Conservation (phyloP, 2,888 invertebrate species). For the Tiliacea aurago region DNA sequence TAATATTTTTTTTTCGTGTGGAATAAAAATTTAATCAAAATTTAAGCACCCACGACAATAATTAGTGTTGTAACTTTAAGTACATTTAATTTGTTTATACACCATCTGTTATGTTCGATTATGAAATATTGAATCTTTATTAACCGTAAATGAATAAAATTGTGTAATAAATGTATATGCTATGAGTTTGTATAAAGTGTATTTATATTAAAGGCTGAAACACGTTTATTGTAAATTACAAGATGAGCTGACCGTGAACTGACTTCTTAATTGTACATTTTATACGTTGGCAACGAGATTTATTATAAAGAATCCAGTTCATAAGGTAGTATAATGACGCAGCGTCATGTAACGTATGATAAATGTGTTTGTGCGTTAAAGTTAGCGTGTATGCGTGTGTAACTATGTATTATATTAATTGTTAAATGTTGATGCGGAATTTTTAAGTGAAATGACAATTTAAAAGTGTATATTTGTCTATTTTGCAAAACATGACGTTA, state of each 20-base stretch:
- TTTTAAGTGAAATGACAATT: conserved; percentile 87
- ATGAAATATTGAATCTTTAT: conserved; percentile 67
- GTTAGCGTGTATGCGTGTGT: conserved; percentile 77
- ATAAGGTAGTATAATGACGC: conserved; percentile 31
- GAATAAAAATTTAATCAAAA: conserved; percentile 69
- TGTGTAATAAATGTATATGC: conserved; percentile 64
- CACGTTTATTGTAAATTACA: conserved; percentile 55
- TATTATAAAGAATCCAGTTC: conserved; percentile 51
- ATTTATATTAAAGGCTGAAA: conserved; percentile 59
- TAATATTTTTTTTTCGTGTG: conserved; percentile 54
- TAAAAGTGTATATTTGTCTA: conserved; percentile 89
- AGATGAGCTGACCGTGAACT: conserved; percentile 26
- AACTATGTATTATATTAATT: conserved; percentile 85
- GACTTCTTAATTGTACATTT: conserved; percentile 46
- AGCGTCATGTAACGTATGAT: conserved; percentile 55
- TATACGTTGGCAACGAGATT: conserved; percentile 43
- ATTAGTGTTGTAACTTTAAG: conserved; percentile 81
- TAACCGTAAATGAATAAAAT: conserved; percentile 58
- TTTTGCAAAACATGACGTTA: conserved; percentile 90
- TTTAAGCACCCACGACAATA: conserved; percentile 85
- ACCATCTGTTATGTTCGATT: conserved; percentile 58
- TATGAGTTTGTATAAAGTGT: conserved; percentile 67
- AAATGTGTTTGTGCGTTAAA: conserved; percentile 63
- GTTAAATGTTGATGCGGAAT: conserved; percentile 89
- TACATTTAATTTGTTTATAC: conserved; percentile 62